phyloP scores from a whole-genome alignment of 2,888 invertebrate species.

The Aporophyla nigra region DNA sequence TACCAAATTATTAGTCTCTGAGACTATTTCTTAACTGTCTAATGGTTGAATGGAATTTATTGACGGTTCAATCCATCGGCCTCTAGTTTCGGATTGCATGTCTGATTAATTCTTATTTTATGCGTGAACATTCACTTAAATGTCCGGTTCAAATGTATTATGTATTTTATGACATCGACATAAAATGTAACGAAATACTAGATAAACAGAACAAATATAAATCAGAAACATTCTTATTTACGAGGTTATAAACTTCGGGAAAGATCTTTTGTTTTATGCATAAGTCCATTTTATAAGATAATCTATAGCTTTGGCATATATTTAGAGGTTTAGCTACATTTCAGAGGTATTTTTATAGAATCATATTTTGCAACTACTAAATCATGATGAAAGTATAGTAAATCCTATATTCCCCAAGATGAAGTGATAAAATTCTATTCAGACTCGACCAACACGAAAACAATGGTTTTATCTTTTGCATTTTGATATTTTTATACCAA shows the following conservation, averaged over 20 bases:
- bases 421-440: conserved; percentile 34
- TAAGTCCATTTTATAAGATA: conserved; percentile 9
- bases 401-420: conserved; percentile 19
- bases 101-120: conserved; percentile 56
- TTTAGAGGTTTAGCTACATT: conserved; percentile 18
- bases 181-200: conserved; percentile 51
- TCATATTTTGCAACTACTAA: conserved; percentile 10
- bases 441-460: conserved; percentile 22
- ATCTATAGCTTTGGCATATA: conserved; percentile 17
- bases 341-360: conserved; percentile 16
- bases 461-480: conserved; percentile 16
- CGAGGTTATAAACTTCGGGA: conserved; percentile 32
- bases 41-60: conserved; percentile 49
- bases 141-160: conserved; percentile 35
- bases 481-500: conserved; percentile 22
- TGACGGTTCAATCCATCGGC: conserved; percentile 13
- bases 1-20: conserved; percentile 38
- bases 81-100: conserved; percentile 40
- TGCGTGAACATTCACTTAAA: conserved; percentile 49
- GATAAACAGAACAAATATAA: conserved; percentile 40
- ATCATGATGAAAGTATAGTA: conserved; percentile 24
- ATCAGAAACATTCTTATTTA: conserved; percentile 52
- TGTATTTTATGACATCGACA: conserved; percentile 49
- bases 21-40: conserved; percentile 28
- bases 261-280: conserved; percentile 52